These are phyloP conservation scores for Aphelenchoides fujianensis DNA, from an alignment of 1,140 invertebrate genomes.

Conservation along the genomic window DNA sequence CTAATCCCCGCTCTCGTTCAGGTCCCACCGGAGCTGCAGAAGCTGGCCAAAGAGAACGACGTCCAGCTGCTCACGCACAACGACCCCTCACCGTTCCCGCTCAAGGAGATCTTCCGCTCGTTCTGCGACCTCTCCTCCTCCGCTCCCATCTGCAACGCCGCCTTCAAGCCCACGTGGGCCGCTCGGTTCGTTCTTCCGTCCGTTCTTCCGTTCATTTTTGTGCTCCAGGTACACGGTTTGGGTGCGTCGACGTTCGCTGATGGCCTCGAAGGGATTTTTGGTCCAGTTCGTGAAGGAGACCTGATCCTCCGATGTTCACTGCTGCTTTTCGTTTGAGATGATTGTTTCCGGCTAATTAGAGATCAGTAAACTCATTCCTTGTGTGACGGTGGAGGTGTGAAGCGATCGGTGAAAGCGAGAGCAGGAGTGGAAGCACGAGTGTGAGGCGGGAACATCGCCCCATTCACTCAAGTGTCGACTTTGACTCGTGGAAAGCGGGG, in stretches of 20 bases:
- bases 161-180: constrained; percentile 46
- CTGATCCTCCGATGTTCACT: too few species aligned
- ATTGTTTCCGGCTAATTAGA: too few species aligned
- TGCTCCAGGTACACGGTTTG: constrained; percentile 49
- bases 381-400: too few species aligned
- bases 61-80: constrained; percentile 90
- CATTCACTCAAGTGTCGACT: too few species aligned
- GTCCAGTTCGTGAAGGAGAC: constrained; percentile 38
- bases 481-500: too few species aligned
- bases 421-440: too few species aligned
- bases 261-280: constrained; percentile 49
- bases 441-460: too few species aligned
- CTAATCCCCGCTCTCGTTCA: constrained; percentile 30
- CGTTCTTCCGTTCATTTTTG: constrained; percentile 1
- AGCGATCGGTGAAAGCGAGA: too few species aligned
- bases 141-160: constrained; percentile 25
- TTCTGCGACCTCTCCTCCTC: constrained; percentile 30
- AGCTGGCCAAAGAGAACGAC: constrained; percentile 82
- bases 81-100: constrained; percentile 70
- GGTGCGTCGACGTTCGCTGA: constrained; percentile 51
- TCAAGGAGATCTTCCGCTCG: constrained; percentile 47
- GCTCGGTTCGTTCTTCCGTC: constrained; percentile 32
- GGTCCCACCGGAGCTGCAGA: constrained; percentile 81
- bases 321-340: too few species aligned
- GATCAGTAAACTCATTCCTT: too few species aligned